These are phyloP conservation scores for Huso huso DNA, from an alignment of 2,797 vertebrate genomes.

Conservation along the genomic window DNA sequence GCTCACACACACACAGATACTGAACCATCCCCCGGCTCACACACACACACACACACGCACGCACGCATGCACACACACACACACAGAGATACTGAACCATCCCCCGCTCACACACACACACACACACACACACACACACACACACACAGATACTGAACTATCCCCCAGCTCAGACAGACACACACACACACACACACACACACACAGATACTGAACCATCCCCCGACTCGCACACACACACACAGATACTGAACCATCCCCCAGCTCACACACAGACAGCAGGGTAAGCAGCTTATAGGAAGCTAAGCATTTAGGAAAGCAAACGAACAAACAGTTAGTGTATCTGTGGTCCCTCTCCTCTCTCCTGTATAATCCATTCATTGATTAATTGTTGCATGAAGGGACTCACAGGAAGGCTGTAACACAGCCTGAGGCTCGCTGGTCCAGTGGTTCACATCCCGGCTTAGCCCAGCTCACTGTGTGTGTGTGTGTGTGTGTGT, in stretches of 20 bases:
- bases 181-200: not conserved
- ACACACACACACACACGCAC: not conserved
- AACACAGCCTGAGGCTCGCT: too few species aligned
- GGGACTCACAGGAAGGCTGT: too few species aligned
- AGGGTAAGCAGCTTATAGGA: conserved; percentile 19
- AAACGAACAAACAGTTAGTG: conserved; percentile 7
- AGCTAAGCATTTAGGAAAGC: conserved; percentile 11
- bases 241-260: not conserved
- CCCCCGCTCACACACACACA: too few species aligned
- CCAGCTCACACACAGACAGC: not conserved
- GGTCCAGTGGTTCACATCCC: too few species aligned
- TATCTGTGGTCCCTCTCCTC: not conserved
- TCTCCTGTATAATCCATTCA: conserved; percentile 2
- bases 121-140: not conserved
- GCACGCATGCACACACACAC: too few species aligned
- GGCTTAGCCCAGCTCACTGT: too few species aligned
- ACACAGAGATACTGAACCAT: too few species aligned
- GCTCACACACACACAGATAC: conserved; percentile 2
- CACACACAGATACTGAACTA: not conserved
- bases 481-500: too few species aligned
- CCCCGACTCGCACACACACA: not conserved
- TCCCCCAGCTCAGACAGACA: not conserved
- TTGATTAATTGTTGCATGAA: too few species aligned
- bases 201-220: not conserved
- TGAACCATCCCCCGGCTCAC: not conserved